Evolutionary conservation across 2,113 vertebrate genomes (phyloP).

Genomic region (Myiagra hebetior): DNA sequence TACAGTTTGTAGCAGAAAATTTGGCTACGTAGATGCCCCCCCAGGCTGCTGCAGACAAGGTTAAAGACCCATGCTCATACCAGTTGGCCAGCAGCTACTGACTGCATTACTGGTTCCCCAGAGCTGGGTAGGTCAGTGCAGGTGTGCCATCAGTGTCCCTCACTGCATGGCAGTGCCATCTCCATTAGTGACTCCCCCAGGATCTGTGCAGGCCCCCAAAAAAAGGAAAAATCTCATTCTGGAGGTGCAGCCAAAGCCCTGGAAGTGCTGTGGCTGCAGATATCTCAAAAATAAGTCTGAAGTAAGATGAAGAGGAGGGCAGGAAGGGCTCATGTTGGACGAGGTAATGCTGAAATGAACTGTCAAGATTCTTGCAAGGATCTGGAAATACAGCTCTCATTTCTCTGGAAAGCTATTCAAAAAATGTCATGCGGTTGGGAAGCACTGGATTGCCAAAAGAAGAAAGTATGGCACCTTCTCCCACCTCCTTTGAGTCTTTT

Average conservation of each 20-base stretch:
- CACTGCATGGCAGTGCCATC: neutral
- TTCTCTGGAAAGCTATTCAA: neutral
- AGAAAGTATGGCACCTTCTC: neutral
- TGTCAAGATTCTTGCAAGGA: neutral
- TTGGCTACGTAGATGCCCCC: neutral
- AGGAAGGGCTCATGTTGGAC: neutral
- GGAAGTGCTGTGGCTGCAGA: neutral
- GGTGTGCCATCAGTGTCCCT: neutral
- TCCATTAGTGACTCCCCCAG: rapidly evolving
- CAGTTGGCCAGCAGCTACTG: neutral
- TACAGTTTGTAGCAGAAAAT: neutral
- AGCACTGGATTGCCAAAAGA: neutral
- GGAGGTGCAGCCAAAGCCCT: neutral
- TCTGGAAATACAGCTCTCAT: neutral
- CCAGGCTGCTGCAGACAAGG: neutral
- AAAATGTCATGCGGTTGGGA: neutral
- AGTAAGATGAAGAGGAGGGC: neutral
- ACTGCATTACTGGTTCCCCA: neutral
- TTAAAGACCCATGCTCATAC: neutral
- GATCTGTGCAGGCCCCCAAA: rapidly evolving
- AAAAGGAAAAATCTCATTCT: neutral
- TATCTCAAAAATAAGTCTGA: neutral
- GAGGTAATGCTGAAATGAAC: neutral
- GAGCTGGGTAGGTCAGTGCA: neutral
- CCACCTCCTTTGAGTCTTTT: neutral